Evolutionary conservation across 92 coral and sea anemone genomes (phyloP), one percentile per base, ranked within the genome.

Genomic region (Diadumene lineata): DNA sequence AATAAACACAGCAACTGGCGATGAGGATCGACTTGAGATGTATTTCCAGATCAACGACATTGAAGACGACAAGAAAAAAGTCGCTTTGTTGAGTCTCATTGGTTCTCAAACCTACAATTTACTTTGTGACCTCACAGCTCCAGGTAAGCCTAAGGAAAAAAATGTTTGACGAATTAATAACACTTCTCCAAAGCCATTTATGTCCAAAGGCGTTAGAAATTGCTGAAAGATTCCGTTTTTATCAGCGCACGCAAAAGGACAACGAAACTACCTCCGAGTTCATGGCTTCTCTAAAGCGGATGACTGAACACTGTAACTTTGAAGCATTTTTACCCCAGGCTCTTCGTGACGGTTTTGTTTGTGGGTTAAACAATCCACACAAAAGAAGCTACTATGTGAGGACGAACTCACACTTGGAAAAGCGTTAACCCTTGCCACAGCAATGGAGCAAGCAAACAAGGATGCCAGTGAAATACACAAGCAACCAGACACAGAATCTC

Each of bases 391-490:
- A 57, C 74, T 79, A 38, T 67, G 85, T 51, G 86, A 79, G 70
- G 64, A 53, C 19, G 88, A 87, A 30, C 70, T 79, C 16, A 88
- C 79, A 10, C 82, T 87, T 43, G 79, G 83, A 19, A 22, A 48
- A 48, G 85, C 85, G 16, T 76, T 75, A 50, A 64, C 79, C 13
- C 74, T 81, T 19, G 84, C 90, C 0, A 71, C 66, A 31, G 43
- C 83, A 17, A 73, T 79, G 88, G 96, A 89, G 74, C 82, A 85
- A 79, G 88, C 88, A 10, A 84, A 81, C 63, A 76, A 65, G 43
- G 80, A 89, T 60, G 76, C 90, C 9, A 89, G 73, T 10, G 87
- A 84, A 34, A 80, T 85, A 31, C 73, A 80, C 6, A 13, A 38
- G 48, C 10, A 53, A 15, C 21, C 21, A 13, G 19, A 15, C n/a